Base-by-base conservation (phyloP, 2,797 vertebrate species). In the Paratrypauchen microcephalus region DNA sequence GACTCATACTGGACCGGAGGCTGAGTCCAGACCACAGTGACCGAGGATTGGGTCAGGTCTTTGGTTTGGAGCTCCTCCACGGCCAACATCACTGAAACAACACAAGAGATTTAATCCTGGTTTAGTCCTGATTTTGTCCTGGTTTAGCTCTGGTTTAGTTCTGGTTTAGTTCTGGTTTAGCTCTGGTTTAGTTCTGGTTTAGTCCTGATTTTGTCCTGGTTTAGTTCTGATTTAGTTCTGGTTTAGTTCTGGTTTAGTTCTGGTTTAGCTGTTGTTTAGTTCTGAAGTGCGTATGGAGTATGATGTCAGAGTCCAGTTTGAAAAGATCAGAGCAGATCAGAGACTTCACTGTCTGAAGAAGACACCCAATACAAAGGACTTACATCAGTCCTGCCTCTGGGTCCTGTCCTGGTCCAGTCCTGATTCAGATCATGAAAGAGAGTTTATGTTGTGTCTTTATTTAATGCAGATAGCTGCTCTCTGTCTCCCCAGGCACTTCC, bases 21-120 rank as follows among this genome's bases (percentile, higher is more conserved):
- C 0, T 70, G 90, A 19, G 90, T 93, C 95, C 95, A 96, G 69
- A 88, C 76, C 70, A 96, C 81, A 4, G 91, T 91, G 57, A 93
- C 92, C 0, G 94, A 91, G 0, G 93, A 89, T 66, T 95, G 94
- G 1, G 93, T 94, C 84, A 95, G 62, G 39, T 91, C 85, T 11
- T 19, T 86, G 66, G 92, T 82, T 0, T 70, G 92, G 71, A 96
- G 78, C 62, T 70, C 73, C 13, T 91, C 79, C 0, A 95, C 81
- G 0, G 82, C 88, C 0, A 83, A 84, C 69, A 96, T 84, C 66
- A 82, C 95, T 95, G 24, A 57, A 57, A 28, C 24, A 56, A 45
- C 55, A 57, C 24, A 18, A 6, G 21, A 23, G 59, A 2, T 36
- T 36, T 32, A 32, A 30, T 11, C 30, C 58, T 7, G 58, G 58